A percentile compares a stretch with the other conserved stretches of the same genome.
phyloP scores from a whole-genome alignment of 1,140 invertebrate genomes.

The Druon quercuslanigerum region DNA sequence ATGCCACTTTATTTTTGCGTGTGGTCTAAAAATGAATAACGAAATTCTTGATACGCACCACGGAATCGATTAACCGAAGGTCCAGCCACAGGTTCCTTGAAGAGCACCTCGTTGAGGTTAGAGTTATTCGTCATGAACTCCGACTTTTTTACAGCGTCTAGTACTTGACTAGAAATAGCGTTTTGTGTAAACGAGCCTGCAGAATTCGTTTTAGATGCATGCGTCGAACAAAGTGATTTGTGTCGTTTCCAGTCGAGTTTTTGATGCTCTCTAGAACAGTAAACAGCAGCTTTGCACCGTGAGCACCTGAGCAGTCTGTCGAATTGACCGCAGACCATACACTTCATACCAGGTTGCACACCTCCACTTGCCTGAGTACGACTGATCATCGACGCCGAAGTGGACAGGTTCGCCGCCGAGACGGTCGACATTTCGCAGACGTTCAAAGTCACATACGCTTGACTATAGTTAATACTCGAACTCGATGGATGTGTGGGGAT shows the following conservation, averaged over 20 bases:
- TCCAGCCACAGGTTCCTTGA: conserved; percentile 21
- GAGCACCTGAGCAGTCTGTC: conserved; percentile 84
- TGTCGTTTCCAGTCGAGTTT: conserved; percentile 85
- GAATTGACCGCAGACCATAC: conserved; percentile 81
- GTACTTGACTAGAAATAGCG: conserved; percentile 9
- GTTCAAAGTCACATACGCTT: conserved; percentile 57
- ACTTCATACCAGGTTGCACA: conserved; percentile 57
- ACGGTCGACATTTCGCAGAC: conserved; percentile 54
- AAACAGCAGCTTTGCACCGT: conserved; percentile 83
- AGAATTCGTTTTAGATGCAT: neutral
- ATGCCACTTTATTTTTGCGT: neutral
- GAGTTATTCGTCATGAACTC: conserved; percentile 31
- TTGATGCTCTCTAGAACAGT: conserved; percentile 88
- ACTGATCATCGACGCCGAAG: conserved; percentile 51
- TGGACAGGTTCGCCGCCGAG: conserved; percentile 33
- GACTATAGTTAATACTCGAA: neutral
- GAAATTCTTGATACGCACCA: neutral
- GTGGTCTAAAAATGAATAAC: neutral
- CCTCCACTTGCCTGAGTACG: conserved; percentile 50
- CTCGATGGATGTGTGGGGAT: neutral
- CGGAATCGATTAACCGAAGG: conserved; percentile 25
- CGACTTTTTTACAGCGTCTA: conserved; percentile 4
- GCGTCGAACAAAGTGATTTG: conserved; percentile 69
- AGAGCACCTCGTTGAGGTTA: conserved; percentile 27
- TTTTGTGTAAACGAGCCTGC: neutral